Percentiles rank a stretch among this genome's conserved stretches.
Conservation (phyloP, 1,140 invertebrate species). For the Alviniconcha marisindica region DNA sequence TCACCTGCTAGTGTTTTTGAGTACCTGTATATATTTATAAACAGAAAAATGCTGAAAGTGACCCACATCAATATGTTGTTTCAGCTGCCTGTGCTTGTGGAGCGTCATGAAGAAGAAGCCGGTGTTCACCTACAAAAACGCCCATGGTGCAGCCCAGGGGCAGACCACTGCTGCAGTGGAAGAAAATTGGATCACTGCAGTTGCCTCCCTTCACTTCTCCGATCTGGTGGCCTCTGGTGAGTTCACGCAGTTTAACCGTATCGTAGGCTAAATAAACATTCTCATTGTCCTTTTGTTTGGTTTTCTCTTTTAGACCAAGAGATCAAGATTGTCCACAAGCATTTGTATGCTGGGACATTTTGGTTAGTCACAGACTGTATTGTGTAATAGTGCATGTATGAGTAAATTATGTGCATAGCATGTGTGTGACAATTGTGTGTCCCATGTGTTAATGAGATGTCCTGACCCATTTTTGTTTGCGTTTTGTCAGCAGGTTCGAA, state of each 20-base stretch:
- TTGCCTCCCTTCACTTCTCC: conserved; percentile 88
- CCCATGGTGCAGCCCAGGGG: conserved; percentile 79
- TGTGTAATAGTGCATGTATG: too few relatives aligned
- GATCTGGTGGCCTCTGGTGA: conserved; percentile 93
- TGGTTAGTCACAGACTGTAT: too few relatives aligned
- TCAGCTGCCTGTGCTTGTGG: conserved; percentile 88
- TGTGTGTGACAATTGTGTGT: too few relatives aligned
- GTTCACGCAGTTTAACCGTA: background rate
- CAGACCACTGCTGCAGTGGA: conserved; percentile 16
- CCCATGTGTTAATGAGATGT: too few relatives aligned
- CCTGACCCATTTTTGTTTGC: too few relatives aligned
- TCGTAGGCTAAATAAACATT: background rate
- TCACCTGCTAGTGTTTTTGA: too few relatives aligned
- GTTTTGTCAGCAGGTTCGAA: conserved; percentile 83
- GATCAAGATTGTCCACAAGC: background rate
- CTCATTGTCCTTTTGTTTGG: background rate
- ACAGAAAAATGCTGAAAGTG: too few relatives aligned
- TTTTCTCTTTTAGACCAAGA: background rate
- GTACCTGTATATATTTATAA: too few relatives aligned
- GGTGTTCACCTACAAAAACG: conserved; percentile 81
- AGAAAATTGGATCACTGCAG: conserved; percentile 88
- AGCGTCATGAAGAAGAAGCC: conserved; percentile 94
- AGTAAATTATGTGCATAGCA: too few relatives aligned
- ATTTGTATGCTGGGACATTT: background rate
- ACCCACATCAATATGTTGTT: too few relatives aligned